These are phyloP conservation scores for Drosophila elegans DNA, from an alignment of 1,140 invertebrate species.

Conservation along the genomic window DNA sequence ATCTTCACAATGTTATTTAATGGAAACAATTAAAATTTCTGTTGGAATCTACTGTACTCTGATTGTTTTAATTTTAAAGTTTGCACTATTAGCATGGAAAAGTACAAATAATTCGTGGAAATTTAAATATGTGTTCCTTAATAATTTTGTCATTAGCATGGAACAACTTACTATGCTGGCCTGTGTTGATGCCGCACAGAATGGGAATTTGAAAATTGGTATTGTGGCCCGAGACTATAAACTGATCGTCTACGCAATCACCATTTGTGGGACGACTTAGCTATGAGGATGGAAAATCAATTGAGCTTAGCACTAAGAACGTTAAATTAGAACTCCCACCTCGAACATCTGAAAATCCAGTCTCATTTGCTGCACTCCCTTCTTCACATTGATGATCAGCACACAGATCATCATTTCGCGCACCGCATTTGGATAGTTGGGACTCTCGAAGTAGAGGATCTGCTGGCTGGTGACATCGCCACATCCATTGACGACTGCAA, in stretches of 20 bases:
- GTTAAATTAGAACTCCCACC: constrained; percentile 80
- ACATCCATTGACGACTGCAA: constrained; percentile 86
- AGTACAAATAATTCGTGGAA: too few relatives aligned
- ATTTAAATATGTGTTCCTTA: too few relatives aligned
- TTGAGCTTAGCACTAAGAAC: not conserved
- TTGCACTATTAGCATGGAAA: too few relatives aligned
- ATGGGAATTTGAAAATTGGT: constrained; percentile 88
- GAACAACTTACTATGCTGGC: constrained; percentile 88
- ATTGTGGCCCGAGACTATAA: constrained; percentile 90
- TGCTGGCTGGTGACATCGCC: constrained; percentile 86
- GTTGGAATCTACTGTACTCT: too few relatives aligned
- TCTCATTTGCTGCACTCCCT: constrained; percentile 88
- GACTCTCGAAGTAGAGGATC: constrained; percentile 87
- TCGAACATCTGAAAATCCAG: constrained; percentile 90
- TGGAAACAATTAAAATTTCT: not conserved
- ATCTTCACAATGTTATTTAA: too few relatives aligned
- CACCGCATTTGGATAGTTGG: constrained; percentile 85
- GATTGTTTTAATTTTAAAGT: too few relatives aligned
- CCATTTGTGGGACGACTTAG: constrained; percentile 88
- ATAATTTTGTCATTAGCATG: not conserved
- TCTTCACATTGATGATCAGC: constrained; percentile 87
- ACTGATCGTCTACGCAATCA: constrained; percentile 88
- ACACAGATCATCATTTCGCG: constrained; percentile 86
- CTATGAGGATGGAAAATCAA: constrained; percentile 77
- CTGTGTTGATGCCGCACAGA: constrained; percentile 90